Evolutionary conservation across 2,797 vertebrate species (phyloP).

Genomic region (Sebastes taczanowskii): DNA sequence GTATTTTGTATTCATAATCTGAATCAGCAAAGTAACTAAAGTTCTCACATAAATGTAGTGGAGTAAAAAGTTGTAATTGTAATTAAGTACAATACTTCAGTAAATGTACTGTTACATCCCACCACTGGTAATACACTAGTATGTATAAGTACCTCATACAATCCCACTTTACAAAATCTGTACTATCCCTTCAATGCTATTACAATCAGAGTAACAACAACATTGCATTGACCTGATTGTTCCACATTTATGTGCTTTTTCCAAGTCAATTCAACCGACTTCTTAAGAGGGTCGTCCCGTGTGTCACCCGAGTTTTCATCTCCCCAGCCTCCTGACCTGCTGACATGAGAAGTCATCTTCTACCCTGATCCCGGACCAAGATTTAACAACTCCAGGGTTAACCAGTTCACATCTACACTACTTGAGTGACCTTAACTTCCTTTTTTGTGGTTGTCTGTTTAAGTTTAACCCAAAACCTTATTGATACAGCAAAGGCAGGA

Average conservation of each 20-base stretch:
- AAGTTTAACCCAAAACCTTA: not conserved
- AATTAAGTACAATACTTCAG: no score
- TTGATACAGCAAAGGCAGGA: not conserved
- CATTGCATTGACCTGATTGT: not conserved
- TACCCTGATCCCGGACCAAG: not conserved
- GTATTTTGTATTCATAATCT: no score
- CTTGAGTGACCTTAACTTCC: not conserved
- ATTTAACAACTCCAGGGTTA: constrained; percentile 2
- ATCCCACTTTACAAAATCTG: not conserved
- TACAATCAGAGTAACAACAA: not conserved
- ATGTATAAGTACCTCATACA: not conserved
- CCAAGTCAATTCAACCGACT: constrained; percentile 36
- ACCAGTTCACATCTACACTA: constrained; percentile 8
- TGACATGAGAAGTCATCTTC: constrained; percentile 12
- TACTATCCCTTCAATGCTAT: not conserved
- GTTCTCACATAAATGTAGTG: no score
- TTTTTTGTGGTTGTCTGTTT: not conserved
- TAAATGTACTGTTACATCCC: no score
- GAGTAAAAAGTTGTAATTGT: no score
- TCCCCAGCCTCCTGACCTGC: constrained; percentile 68
- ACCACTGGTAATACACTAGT: no score
- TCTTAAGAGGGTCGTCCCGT: constrained; percentile 58
- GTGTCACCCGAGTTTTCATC: constrained; percentile 70
- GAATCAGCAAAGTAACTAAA: no score
- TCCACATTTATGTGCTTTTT: not conserved